phyloP scores from a whole-genome alignment of 1,140 invertebrate species.

The Drosophila prosaltans region DNA sequence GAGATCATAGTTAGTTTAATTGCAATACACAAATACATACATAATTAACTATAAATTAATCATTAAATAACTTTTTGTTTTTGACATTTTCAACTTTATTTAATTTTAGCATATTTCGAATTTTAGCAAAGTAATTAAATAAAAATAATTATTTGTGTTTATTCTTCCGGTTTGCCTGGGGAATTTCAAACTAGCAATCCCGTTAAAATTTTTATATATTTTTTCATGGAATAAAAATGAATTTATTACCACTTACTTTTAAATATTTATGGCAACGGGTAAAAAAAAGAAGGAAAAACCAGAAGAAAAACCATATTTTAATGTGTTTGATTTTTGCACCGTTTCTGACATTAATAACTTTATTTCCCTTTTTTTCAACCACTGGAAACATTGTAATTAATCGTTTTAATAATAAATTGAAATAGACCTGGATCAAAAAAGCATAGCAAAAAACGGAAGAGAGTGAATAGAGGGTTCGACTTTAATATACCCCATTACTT shows the following conservation, averaged over 20 bases:
- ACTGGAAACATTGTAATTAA: constrained; percentile 46
- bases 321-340: constrained; percentile 26
- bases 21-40: background rate
- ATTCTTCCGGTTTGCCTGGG: constrained; percentile 11
- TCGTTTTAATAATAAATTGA: constrained; percentile 58
- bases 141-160: background rate
- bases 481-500: background rate
- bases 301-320: constrained; percentile 1
- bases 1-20: constrained; percentile 34
- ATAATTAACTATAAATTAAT: constrained; percentile 12
- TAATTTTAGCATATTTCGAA: background rate
- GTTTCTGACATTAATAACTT: constrained; percentile 65
- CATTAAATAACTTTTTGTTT: constrained; percentile 3
- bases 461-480: background rate
- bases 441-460: background rate
- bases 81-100: background rate
- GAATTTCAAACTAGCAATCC: background rate
- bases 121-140: constrained; percentile 15
- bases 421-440: constrained; percentile 32
- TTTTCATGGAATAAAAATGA: constrained; percentile 57
- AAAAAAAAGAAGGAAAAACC: background rate
- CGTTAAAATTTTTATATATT: background rate
- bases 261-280: constrained; percentile 24
- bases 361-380: constrained; percentile 40
- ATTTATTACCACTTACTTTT: constrained; percentile 56